Conservation (phyloP, 2,113 vertebrate genomes). For the Anser brachyrhynchus region DNA sequence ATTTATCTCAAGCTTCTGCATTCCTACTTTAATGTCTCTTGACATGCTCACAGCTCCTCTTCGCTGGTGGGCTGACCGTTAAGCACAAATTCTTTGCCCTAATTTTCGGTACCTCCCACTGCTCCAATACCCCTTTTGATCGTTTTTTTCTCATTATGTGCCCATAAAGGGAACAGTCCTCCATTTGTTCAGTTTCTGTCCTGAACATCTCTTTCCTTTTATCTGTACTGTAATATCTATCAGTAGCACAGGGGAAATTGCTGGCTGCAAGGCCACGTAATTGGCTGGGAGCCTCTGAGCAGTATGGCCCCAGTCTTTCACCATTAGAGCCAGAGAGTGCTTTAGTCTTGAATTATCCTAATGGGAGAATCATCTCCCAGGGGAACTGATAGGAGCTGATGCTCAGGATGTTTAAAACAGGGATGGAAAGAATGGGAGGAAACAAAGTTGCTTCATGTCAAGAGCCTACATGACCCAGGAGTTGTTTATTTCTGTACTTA, state of each 20-base stretch:
- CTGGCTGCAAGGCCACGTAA: neutral
- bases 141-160: slow-evolving; percentile 16
- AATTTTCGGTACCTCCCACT: neutral
- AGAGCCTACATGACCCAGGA: neutral
- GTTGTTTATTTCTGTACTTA: neutral
- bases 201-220: slow-evolving; percentile 1
- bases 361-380: neutral
- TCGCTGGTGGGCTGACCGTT: neutral
- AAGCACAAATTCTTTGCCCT: neutral
- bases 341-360: neutral
- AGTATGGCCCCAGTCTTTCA: neutral
- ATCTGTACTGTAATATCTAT: neutral
- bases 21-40: slow-evolving; percentile 13
- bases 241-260: neutral
- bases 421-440: neutral
- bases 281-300: neutral
- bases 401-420: neutral
- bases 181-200: neutral
- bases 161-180: neutral
- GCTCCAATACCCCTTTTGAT: neutral
- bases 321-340: neutral
- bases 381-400: neutral
- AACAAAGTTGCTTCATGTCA: neutral
- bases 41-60: neutral
- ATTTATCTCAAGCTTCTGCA: neutral